A percentile compares a stretch with the other conserved stretches of the same genome.
phyloP scores from a whole-genome alignment of 2,888 invertebrate genomes.

The Oscheius sp. region DNA sequence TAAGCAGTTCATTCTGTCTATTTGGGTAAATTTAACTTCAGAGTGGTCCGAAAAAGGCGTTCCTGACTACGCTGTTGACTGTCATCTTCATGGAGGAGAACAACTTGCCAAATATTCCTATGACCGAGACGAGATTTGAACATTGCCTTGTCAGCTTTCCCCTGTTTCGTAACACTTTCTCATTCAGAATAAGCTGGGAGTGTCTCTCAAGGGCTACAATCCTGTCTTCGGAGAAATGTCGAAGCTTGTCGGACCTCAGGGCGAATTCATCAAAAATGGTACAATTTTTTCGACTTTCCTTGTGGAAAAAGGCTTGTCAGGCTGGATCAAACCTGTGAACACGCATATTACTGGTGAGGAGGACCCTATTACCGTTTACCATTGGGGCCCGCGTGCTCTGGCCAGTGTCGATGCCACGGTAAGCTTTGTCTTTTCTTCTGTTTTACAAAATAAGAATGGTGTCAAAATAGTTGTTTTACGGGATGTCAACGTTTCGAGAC shows the following conservation, averaged over 20 bases:
- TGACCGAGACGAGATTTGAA: conserved; percentile 5
- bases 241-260: conserved; percentile 3
- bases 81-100: conserved; percentile 12
- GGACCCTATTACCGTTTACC: no score
- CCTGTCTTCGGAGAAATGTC: conserved; percentile 12
- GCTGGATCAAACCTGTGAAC: no score
- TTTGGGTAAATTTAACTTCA: not conserved
- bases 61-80: not conserved
- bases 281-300: not conserved
- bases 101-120: not conserved
- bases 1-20: no score
- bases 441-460: no score
- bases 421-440: not conserved
- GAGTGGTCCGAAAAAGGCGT: not conserved
- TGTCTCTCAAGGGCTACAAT: no score
- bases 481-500: no score
- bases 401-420: no score
- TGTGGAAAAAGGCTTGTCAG: not conserved
- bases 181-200: not conserved
- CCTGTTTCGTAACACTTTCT: not conserved
- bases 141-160: not conserved
- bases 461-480: no score
- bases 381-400: no score
- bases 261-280: conserved; percentile 26
- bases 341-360: no score